These are phyloP conservation scores for Eulemur macaco DNA, from an alignment of 2,113 vertebrate genomes.

Conservation along the genomic window DNA sequence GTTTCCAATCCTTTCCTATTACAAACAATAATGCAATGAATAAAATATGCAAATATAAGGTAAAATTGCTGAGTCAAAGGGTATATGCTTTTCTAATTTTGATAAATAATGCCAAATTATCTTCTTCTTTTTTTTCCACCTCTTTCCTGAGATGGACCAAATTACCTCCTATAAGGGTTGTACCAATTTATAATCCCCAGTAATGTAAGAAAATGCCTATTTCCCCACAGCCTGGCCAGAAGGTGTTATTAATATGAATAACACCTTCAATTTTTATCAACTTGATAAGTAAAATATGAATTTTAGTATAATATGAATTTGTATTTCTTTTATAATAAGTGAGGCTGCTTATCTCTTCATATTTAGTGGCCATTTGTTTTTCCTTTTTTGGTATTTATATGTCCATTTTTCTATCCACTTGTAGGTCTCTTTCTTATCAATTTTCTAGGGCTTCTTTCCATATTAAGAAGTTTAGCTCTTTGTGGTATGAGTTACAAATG, in stretches of 20 bases:
- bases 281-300: not conserved
- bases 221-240: not conserved
- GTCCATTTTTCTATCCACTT: not conserved
- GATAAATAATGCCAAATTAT: not conserved
- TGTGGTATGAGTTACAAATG: not conserved
- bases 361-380: not conserved
- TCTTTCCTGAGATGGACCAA: not conserved
- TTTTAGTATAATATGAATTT: slow-evolving; percentile 1
- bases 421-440: not conserved
- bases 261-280: slow-evolving; percentile 26
- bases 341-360: not conserved
- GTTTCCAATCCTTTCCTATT: not conserved
- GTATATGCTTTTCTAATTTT: not conserved
- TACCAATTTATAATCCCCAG: not conserved
- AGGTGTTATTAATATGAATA: not conserved
- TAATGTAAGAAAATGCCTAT: slow-evolving; percentile 41
- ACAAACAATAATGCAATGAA: not conserved
- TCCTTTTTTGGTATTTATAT: not conserved
- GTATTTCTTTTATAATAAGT: not conserved
- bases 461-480: slow-evolving; percentile 7
- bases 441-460: not conserved
- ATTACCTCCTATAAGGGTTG: not conserved
- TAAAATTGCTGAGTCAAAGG: not conserved
- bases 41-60: not conserved
- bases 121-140: not conserved